These are phyloP conservation scores for Drosophila emarginata DNA, from an alignment of 2,888 invertebrate species.

Conservation along the genomic window DNA sequence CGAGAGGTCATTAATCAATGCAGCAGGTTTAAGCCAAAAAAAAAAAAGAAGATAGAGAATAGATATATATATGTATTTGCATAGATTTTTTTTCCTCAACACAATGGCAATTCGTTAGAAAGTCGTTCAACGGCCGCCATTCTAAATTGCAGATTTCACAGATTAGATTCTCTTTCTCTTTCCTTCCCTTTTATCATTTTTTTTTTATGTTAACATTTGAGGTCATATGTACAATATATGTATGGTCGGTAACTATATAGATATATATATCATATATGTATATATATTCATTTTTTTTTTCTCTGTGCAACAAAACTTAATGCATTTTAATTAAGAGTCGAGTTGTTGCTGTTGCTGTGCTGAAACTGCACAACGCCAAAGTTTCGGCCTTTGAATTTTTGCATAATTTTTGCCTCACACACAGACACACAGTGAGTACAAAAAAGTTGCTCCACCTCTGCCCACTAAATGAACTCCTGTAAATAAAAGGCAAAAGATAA, in stretches of 20 bases:
- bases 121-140: background rate
- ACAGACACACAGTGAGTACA: constrained; percentile 2
- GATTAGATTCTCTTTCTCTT: constrained; percentile 22
- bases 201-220: constrained; percentile 54
- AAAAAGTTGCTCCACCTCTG: constrained; percentile 31
- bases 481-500: background rate
- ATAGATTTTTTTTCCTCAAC: background rate
- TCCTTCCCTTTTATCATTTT: background rate
- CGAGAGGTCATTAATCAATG: constrained; percentile 56
- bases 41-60: constrained; percentile 1
- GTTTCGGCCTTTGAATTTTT: constrained; percentile 58
- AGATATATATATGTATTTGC: background rate
- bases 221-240: constrained; percentile 48
- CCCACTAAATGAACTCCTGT: constrained; percentile 2
- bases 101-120: constrained; percentile 43
- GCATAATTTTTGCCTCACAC: constrained; percentile 51
- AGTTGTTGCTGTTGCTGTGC: constrained; percentile 27
- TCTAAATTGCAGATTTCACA: constrained; percentile 46
- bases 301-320: constrained; percentile 42
- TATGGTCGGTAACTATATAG: background rate
- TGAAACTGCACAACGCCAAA: constrained; percentile 40
- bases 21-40: constrained; percentile 4
- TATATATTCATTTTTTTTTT: constrained; percentile 15
- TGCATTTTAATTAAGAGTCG: constrained; percentile 64
- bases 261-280: background rate